Percentiles rank a stretch among this genome's conserved stretches.
These are phyloP conservation scores for Augochlora pura DNA, from an alignment of 1,140 invertebrate genomes.

Conservation along the genomic window DNA sequence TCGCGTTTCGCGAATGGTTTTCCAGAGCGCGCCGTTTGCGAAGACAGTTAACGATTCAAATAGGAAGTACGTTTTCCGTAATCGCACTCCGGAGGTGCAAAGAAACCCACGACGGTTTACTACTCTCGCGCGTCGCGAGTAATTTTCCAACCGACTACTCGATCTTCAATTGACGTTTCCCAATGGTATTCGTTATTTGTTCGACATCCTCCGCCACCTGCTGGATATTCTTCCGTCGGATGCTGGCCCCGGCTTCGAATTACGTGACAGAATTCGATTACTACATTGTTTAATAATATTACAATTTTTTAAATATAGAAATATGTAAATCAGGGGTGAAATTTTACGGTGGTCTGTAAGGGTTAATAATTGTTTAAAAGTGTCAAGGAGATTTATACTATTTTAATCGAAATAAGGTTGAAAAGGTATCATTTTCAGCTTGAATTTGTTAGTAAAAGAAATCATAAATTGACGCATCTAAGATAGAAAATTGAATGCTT, in stretches of 20 bases:
- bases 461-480: no score
- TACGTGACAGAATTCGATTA: background rate
- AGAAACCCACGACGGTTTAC: conserved; percentile 8
- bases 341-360: no score
- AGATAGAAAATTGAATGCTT: no score
- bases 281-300: no score
- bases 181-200: background rate
- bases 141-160: conserved; percentile 18
- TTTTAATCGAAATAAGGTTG: no score
- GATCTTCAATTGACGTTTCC: conserved; percentile 24
- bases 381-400: no score
- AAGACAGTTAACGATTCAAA: conserved; percentile 23
- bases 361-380: no score
- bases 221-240: background rate
- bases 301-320: no score
- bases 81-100: conserved; percentile 9
- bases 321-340: no score
- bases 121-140: background rate
- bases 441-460: no score
- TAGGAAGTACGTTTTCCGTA: background rate
- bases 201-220: background rate
- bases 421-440: no score
- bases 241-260: background rate
- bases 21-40: background rate
- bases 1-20: background rate